phyloP scores from a whole-genome alignment of 1,140 invertebrate species.

The Planococcus citri region DNA sequence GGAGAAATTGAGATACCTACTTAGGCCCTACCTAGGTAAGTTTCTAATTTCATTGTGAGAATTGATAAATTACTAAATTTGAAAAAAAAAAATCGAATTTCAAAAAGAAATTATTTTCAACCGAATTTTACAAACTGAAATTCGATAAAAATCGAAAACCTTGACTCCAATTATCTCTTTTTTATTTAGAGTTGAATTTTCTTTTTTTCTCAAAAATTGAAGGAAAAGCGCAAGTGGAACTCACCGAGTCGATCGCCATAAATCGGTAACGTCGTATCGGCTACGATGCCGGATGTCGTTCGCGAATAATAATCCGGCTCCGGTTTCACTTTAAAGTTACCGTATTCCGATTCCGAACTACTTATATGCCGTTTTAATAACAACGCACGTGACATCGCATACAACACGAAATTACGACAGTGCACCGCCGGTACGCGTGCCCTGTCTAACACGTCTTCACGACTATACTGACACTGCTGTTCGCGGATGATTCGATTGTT shows the following conservation, averaged over 20 bases:
- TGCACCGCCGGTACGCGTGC: not conserved
- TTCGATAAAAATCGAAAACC: not conserved
- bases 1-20: too few relatives aligned
- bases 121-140: too few relatives aligned
- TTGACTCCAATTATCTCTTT: too few relatives aligned
- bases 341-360: not conserved
- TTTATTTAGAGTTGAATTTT: too few relatives aligned
- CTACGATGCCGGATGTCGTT: not conserved
- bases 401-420: slow-evolving; percentile 9
- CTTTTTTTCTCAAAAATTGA: too few relatives aligned
- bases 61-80: too few relatives aligned
- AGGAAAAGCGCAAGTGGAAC: too few relatives aligned
- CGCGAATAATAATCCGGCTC: not conserved
- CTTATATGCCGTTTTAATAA: not conserved
- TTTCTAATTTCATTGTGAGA: too few relatives aligned
- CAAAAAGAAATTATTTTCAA: too few relatives aligned
- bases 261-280: not conserved
- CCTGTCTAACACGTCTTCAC: not conserved
- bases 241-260: too few relatives aligned
- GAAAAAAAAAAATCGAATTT: too few relatives aligned
- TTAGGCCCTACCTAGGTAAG: too few relatives aligned
- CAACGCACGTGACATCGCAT: slow-evolving; percentile 16
- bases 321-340: slow-evolving; percentile 1
- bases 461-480: not conserved
- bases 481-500: not conserved